phyloP scores from a whole-genome alignment of 2,113 vertebrate species.

The Saccopteryx bilineata region DNA sequence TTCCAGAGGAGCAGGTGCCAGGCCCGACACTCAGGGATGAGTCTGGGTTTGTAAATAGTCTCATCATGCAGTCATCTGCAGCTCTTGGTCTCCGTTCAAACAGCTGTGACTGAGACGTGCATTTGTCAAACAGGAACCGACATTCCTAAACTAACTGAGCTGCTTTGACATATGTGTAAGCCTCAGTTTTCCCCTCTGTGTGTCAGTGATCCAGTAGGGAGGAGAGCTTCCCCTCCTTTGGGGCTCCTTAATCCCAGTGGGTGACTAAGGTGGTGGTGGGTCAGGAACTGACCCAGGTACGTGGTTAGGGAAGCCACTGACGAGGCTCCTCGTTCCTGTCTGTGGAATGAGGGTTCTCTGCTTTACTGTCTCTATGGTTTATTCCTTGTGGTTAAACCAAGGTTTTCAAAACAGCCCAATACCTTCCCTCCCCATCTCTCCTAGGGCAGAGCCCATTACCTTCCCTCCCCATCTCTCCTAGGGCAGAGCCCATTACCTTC shows the following conservation, averaged over 20 bases:
- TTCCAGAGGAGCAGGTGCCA: neutral
- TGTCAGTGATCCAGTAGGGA: neutral
- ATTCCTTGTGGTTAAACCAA: constrained; percentile 26
- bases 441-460: too few relatives aligned
- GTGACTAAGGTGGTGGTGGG: neutral
- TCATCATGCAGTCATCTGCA: neutral
- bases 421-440: neutral
- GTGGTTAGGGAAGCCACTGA: neutral
- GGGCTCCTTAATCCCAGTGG: neutral
- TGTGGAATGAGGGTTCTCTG: neutral
- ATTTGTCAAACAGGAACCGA: neutral
- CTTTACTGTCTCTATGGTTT: neutral
- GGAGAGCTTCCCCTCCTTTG: neutral
- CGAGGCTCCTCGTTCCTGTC: neutral
- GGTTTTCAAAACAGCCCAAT: neutral
- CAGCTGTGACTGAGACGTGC: neutral
- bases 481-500: too few relatives aligned
- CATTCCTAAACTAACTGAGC: constrained; percentile 7
- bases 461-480: too few relatives aligned
- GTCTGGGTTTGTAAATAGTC: constrained; percentile 44
- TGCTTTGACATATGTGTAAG: neutral
- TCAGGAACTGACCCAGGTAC: neutral
- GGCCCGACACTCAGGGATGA: neutral
- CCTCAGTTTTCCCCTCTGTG: neutral
- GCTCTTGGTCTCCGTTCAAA: constrained; percentile 34